Evolutionary conservation across 2,888 invertebrate species (phyloP), one percentile per base, ranked within the genome.

Genomic region (Holacanthella duospinosa): DNA sequence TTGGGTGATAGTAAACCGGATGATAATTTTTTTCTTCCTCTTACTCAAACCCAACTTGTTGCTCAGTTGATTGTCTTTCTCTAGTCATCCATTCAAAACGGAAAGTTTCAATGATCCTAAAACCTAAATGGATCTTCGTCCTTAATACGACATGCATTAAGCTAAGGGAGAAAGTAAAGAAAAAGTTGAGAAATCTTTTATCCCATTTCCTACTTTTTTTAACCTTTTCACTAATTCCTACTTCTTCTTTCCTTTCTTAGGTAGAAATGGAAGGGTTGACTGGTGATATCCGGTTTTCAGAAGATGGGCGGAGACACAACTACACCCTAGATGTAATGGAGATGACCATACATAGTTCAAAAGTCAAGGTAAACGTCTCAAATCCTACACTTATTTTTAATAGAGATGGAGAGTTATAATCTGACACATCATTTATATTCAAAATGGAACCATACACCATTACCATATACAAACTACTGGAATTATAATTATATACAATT

Each of bases 311-410:
- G 74, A 82, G 93, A 60, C 85, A 87, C 76, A 92, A 93, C 80
- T 93, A 91, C 77, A 88, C 90, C 0, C 80, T 93, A 68, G 89
- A 93, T 76, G 88, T 92, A 65, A 88, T 94, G 59, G 89, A 93
- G 79, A 91, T 94, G 89, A 93, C 93, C 2, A 88, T 92, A 63
- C 90, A 93, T 75, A 91, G 92, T 75, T 89, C 90, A 29, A 88
- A 92, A 87, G 85, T 92, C 24, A 91, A 92, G 83, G 86, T 86
- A 76, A 76, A 77, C 73, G n/a, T 29, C 21, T 54, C 29, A 55
- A 25, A 54, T n/a, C 44, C 2, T 24, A 26, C 21, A 55, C 21
- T 19, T 55, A 55, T 25, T 27, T 55, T 25, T n/a, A 25, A n/a
- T n/a, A n/a, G n/a, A n/a, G n/a, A n/a, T n/a, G n/a, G n/a, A n/a